Base-by-base conservation (phyloP, 2,888 invertebrate genomes). In the Lycaena phlaeas region DNA sequence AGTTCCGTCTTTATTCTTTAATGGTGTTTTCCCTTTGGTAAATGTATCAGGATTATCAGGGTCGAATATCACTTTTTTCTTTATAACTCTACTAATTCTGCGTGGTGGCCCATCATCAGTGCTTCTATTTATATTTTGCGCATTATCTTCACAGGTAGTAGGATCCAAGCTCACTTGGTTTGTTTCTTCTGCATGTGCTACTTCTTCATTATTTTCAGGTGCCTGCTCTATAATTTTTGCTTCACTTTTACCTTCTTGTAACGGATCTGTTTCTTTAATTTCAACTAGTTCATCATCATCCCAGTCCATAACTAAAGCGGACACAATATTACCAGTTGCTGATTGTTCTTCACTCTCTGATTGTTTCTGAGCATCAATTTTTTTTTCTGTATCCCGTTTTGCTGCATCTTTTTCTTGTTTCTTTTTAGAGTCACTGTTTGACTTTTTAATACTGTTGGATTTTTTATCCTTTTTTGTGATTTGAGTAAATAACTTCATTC, bases 61-160 rank as follows among this genome's bases (percentile, higher is more conserved):
- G 68, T 92, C 91, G 88, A 90, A 92, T 50, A 91, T 91, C 3
- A 91, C 87, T 71, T 91, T 91, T 48, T 88, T 89, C 59, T 91
- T 92, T 17, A 92, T 90, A 12, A 91, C 82, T 53, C 91, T 71
- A 11, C 78, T 68, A 25, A 73, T 59, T 53, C 85, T 67, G 34
- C 73, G 63, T 44, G 77, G 75, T 44, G 66, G 70, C 14, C 52
- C 43, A 46, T 78, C 77, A 56, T 73, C 76, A 43, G 49, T 52
- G 53, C 56, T 63, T 48, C 69, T 78, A 46, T 50, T 67, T 22
- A 51, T 41, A 43, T 49, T 57, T 30, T 57, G 49, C 34, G 48
- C 45, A 46, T 57, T 59, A 14, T 59, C 62, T 41, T 76, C 72
- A 60, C 49, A 57, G 17, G 54, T 39, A 30, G 58, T 49, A 36